A percentile compares a stretch with the other conserved stretches of the same genome.
These are phyloP conservation scores for Carabus problematicus DNA, from an alignment of 2,888 invertebrate genomes.

Conservation along the genomic window DNA sequence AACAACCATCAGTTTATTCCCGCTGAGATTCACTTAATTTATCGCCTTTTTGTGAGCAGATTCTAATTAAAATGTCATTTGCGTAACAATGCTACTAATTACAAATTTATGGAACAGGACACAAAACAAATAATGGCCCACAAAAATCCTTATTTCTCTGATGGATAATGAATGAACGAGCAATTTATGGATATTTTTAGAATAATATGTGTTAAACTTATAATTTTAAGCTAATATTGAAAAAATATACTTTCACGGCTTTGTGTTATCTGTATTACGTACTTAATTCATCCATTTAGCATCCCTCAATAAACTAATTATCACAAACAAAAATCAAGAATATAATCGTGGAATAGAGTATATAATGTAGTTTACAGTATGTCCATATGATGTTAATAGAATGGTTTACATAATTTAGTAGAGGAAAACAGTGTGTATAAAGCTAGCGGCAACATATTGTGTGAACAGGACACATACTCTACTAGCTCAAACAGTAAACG, in stretches of 20 bases:
- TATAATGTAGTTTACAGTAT: constrained; percentile 24
- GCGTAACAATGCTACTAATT: constrained; percentile 31
- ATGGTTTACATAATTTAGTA: constrained; percentile 35
- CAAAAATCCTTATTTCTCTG: too few relatives aligned
- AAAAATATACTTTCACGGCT: too few relatives aligned
- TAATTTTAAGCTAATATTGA: too few relatives aligned
- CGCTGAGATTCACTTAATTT: constrained; percentile 22
- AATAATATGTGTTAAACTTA: too few relatives aligned
- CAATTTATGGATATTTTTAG: too few relatives aligned
- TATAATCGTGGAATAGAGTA: not conserved
- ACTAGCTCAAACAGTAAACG: constrained; percentile 15
- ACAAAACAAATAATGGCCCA: too few relatives aligned
- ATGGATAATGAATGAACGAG: too few relatives aligned
- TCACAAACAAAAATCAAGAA: too few relatives aligned
- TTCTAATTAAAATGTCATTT: constrained; percentile 30
- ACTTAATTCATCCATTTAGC: not conserved
- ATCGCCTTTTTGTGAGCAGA: constrained; percentile 16
- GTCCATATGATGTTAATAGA: constrained; percentile 33
- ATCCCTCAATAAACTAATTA: too few relatives aligned
- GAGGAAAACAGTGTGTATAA: constrained; percentile 21
- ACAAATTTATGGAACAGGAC: constrained; percentile 14
- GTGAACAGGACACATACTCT: constrained; percentile 14
- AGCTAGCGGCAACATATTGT: constrained; percentile 29
- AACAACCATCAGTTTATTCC: constrained; percentile 48
- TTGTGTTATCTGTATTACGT: too few relatives aligned